Evolutionary conservation across 1,140 invertebrate species (phyloP).

Genomic region (Nebria ingens): DNA sequence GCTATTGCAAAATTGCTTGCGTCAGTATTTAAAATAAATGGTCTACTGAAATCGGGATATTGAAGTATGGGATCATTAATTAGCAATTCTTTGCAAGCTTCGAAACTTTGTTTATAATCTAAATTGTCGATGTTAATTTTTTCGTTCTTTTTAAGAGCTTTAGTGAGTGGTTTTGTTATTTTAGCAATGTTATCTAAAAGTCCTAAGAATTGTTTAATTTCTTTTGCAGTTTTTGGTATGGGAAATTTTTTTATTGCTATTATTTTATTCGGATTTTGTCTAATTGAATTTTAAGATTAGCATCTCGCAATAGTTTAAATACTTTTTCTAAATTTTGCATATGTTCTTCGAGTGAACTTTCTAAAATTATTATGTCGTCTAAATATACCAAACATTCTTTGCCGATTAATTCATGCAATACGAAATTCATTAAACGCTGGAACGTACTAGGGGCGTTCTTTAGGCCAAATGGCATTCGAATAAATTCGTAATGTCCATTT

Average conservation of each 20-base stretch:
- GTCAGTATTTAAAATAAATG: conserved; percentile 30
- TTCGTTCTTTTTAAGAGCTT: conserved; percentile 23
- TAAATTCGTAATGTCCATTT: conserved; percentile 31
- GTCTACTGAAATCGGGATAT: conserved; percentile 30
- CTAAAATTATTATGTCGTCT: conserved; percentile 27
- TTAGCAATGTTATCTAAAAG: conserved; percentile 21
- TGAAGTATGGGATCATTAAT: conserved; percentile 22
- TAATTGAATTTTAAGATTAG: conserved; percentile 21
- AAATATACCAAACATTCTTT: conserved; percentile 25
- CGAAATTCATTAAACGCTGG: conserved; percentile 26
- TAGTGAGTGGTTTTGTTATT: conserved; percentile 20
- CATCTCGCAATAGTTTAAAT: conserved; percentile 17
- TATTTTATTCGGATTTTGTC: conserved; percentile 24
- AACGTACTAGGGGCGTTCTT: conserved; percentile 19
- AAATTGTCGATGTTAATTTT: conserved; percentile 12
- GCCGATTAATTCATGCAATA: conserved; percentile 20
- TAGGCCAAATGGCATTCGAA: conserved; percentile 22
- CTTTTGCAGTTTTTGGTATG: conserved; percentile 19
- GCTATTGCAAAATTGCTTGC: conserved; percentile 26
- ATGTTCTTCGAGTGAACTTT: conserved; percentile 18
- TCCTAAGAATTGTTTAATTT: conserved; percentile 24
- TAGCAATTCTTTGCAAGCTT: conserved; percentile 19
- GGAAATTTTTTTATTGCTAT: conserved; percentile 20
- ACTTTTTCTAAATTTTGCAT: conserved; percentile 18
- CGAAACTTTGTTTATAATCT: conserved; percentile 19